phyloP scores from a whole-genome alignment of 1,140 invertebrate genomes.

The Bombus sibiricus region DNA sequence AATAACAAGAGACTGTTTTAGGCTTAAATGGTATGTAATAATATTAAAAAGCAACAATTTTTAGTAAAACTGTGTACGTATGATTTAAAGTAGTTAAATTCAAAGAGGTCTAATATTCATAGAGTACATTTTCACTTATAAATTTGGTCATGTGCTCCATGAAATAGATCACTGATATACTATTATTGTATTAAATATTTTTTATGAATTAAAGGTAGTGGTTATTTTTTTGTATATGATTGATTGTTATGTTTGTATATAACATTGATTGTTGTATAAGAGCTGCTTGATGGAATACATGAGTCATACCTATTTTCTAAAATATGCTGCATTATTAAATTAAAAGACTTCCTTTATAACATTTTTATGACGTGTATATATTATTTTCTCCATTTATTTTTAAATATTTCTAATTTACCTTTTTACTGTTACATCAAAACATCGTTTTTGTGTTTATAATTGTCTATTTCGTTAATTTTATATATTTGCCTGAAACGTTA shows the following conservation, averaged over 20 bases:
- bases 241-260: constrained; percentile 70
- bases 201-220: constrained; percentile 71
- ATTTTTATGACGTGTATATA: not conserved
- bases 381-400: constrained; percentile 19
- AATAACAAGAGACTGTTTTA: constrained; percentile 73
- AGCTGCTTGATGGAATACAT: constrained; percentile 68
- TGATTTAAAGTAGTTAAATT: constrained; percentile 49
- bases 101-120: constrained; percentile 52
- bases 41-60: constrained; percentile 52
- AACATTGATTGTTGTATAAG: constrained; percentile 68
- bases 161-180: constrained; percentile 28
- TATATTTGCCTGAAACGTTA: not conserved
- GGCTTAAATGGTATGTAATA: constrained; percentile 55
- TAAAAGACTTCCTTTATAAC: constrained; percentile 23
- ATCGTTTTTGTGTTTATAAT: constrained; percentile 3
- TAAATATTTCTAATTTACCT: not conserved
- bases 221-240: constrained; percentile 73
- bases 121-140: constrained; percentile 47
- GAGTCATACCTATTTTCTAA: constrained; percentile 69
- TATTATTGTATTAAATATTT: constrained; percentile 63
- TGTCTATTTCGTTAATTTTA: not conserved
- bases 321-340: constrained; percentile 48
- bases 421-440: not conserved
- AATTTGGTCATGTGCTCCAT: constrained; percentile 44
- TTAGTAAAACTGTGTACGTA: constrained; percentile 44